A percentile compares a stretch with the other conserved stretches of the same genome.
Conservation (phyloP, 2,888 invertebrate species). For the Hedya salicella region DNA sequence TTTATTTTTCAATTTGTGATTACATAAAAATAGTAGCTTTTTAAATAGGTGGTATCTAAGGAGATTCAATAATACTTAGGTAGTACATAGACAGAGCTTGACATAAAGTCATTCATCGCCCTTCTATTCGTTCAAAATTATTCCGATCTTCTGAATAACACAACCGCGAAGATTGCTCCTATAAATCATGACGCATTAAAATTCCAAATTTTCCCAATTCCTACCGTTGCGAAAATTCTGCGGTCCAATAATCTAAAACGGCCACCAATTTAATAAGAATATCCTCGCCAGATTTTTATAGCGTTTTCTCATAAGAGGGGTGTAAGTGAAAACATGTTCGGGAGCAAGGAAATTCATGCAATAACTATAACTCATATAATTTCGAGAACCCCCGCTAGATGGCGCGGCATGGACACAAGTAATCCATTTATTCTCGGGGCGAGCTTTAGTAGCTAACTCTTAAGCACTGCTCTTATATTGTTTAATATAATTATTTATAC, state of each 20-base stretch:
- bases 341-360: conserved; percentile 79
- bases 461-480: conserved; percentile 77
- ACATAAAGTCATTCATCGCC: too few species aligned
- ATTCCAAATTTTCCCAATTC: not conserved
- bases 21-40: too few species aligned
- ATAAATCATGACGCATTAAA: conserved; percentile 4
- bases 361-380: conserved; percentile 83
- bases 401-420: conserved; percentile 81
- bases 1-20: too few species aligned
- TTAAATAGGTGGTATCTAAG: too few species aligned
- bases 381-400: conserved; percentile 79
- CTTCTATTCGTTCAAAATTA: too few species aligned
- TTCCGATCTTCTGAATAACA: too few species aligned
- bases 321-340: conserved; percentile 82
- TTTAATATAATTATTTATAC: conserved; percentile 82
- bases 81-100: too few species aligned
- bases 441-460: conserved; percentile 80
- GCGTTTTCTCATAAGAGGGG: conserved; percentile 74
- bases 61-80: too few species aligned
- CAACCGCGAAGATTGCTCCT: too few species aligned
- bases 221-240: conserved; percentile 1
- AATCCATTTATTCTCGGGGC: conserved; percentile 85
- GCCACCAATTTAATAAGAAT: conserved; percentile 75
- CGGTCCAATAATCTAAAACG: conserved; percentile 57
- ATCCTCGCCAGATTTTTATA: conserved; percentile 79